These are phyloP conservation scores for Crotalus helleri DNA, from an alignment of 2,113 vertebrate genomes.

Conservation along the genomic window DNA sequence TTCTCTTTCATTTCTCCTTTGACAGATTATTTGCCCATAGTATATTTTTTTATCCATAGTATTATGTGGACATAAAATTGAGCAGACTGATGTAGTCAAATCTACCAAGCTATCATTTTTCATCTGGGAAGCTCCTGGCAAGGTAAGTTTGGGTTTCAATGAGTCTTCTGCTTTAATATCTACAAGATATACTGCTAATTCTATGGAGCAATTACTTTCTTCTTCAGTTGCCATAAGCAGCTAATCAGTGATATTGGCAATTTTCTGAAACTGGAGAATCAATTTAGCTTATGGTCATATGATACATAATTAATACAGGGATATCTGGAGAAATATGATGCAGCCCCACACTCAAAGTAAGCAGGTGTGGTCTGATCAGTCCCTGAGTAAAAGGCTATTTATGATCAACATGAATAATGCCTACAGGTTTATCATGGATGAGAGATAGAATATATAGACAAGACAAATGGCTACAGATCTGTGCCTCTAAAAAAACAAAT, in stretches of 20 bases:
- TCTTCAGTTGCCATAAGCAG: not conserved
- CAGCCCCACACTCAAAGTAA: not conserved
- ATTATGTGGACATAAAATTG: slow-evolving; percentile 7
- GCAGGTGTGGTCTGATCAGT: not conserved
- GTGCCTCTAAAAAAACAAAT: not conserved
- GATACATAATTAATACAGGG: not conserved
- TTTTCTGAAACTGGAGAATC: not conserved
- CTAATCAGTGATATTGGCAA: not conserved
- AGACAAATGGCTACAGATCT: not conserved
- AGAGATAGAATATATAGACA: not conserved
- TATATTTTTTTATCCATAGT: not conserved
- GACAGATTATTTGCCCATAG: not conserved
- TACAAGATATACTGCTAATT: not conserved
- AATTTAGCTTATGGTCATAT: not conserved
- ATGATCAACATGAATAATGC: not conserved
- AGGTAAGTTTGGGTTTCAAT: not conserved
- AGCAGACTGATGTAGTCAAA: slow-evolving; percentile 8
- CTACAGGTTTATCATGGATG: not conserved
- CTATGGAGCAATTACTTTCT: not conserved
- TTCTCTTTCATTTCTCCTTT: not conserved
- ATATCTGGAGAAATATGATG: not conserved
- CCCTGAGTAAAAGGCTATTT: not conserved
- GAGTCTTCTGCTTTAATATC: not conserved
- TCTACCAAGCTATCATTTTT: slow-evolving; percentile 3
- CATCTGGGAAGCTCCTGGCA: not conserved